A percentile compares a stretch with the other conserved stretches of the same genome.
phyloP scores from a whole-genome alignment of 2,888 invertebrate species.

The Eudemis profundana region DNA sequence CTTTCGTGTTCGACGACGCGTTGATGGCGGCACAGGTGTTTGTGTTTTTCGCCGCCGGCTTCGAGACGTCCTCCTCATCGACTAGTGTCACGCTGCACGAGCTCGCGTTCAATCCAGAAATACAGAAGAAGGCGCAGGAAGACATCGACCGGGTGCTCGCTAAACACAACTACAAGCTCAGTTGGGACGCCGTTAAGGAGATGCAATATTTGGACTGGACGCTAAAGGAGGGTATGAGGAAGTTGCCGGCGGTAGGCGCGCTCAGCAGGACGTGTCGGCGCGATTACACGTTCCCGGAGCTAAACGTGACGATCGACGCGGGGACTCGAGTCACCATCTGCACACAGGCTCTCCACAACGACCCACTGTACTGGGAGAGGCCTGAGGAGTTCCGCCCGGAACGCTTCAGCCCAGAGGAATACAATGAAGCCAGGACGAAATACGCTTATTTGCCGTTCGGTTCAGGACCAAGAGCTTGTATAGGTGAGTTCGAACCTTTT shows the following conservation, averaged over 20 bases:
- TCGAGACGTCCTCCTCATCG: slow-evolving; percentile 52
- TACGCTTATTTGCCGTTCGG: slow-evolving; percentile 29
- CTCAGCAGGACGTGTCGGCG: slow-evolving; percentile 47
- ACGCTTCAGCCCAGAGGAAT: slow-evolving; percentile 55
- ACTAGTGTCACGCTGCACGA: slow-evolving; percentile 50
- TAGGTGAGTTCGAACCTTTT: slow-evolving; percentile 27
- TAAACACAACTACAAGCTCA: slow-evolving; percentile 49
- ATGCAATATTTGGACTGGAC: slow-evolving; percentile 49
- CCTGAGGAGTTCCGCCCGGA: slow-evolving; percentile 67
- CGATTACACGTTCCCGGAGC: slow-evolving; percentile 48
- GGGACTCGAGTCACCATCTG: slow-evolving; percentile 55
- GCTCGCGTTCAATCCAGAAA: slow-evolving; percentile 48
- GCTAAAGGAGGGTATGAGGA: slow-evolving; percentile 49
- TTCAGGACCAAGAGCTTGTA: slow-evolving; percentile 30
- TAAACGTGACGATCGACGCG: slow-evolving; percentile 56
- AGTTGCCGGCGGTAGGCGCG: slow-evolving; percentile 50
- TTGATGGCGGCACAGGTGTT: slow-evolving; percentile 51
- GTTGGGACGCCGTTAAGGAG: slow-evolving; percentile 52
- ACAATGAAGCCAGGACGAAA: slow-evolving; percentile 7
- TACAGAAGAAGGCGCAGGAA: slow-evolving; percentile 49
- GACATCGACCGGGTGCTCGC: slow-evolving; percentile 50
- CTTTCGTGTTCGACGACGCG: slow-evolving; percentile 45
- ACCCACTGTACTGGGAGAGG: slow-evolving; percentile 64
- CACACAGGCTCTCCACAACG: slow-evolving; percentile 64
- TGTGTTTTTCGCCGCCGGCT: slow-evolving; percentile 52